These are phyloP conservation scores for Liolophura sinensis DNA, from an alignment of 1,140 invertebrate species.

Conservation along the genomic window DNA sequence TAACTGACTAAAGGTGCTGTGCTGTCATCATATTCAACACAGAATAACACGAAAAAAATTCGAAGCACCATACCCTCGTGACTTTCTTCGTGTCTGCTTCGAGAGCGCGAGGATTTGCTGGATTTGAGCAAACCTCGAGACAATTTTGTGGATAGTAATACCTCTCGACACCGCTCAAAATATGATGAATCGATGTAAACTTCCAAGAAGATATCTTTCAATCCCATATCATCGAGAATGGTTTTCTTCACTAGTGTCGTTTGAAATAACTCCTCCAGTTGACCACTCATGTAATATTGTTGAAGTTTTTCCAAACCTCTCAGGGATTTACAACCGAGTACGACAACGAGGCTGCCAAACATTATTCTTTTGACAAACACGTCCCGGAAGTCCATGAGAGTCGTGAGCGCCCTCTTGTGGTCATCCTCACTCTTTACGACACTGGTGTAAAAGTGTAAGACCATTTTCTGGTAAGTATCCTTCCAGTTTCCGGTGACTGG, in stretches of 20 bases:
- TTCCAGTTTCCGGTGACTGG: slow-evolving; percentile 4
- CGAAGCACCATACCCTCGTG: no score
- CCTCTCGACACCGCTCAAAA: slow-evolving; percentile 13
- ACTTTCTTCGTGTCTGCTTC: no score
- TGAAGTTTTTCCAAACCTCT: slow-evolving; percentile 22
- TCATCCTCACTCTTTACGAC: slow-evolving; percentile 12
- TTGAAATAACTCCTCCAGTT: slow-evolving; percentile 14
- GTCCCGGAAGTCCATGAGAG: slow-evolving; percentile 11
- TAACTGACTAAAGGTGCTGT: no score
- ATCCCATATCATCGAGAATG: slow-evolving; percentile 4
- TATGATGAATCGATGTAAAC: slow-evolving; percentile 6
- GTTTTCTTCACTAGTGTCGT: slow-evolving; percentile 12
- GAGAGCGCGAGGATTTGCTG: no score
- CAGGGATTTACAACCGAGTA: slow-evolving; percentile 11
- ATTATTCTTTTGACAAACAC: slow-evolving; percentile 10
- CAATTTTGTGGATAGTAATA: slow-evolving; percentile 17
- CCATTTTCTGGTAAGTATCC: slow-evolving; percentile 12
- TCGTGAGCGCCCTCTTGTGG: slow-evolving; percentile 11
- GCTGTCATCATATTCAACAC: no score
- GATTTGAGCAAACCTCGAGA: no score
- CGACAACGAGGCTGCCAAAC: slow-evolving; percentile 12
- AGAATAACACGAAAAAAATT: no score
- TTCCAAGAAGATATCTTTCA: slow-evolving; percentile 11
- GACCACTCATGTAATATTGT: slow-evolving; percentile 19
- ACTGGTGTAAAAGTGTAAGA: slow-evolving; percentile 11